Conservation (phyloP, 2,113 vertebrate species). For the Pterocles gutturalis region DNA sequence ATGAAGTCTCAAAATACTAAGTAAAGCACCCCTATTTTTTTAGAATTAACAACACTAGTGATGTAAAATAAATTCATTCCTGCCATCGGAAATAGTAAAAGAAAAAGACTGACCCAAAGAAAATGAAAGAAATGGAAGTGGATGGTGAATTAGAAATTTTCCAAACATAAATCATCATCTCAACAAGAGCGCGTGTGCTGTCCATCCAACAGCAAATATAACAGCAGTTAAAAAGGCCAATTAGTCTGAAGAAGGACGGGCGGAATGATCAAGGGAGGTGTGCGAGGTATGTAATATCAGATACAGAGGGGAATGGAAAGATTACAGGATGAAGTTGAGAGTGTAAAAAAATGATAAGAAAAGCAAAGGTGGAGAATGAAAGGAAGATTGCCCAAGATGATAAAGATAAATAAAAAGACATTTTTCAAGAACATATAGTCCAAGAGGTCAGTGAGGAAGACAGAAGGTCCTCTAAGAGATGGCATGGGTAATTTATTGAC, state of each 20-base stretch:
- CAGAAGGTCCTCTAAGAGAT: conserved; percentile 67
- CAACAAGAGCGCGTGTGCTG: background rate
- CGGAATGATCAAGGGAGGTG: conserved; percentile 44
- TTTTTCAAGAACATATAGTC: conserved; percentile 68
- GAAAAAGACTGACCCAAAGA: background rate
- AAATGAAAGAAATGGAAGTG: background rate
- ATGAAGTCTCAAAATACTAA: background rate
- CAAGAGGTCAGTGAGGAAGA: conserved; percentile 61
- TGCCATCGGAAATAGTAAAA: background rate
- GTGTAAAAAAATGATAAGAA: conserved; percentile 61
- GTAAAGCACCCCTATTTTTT: background rate
- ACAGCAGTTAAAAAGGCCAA: conserved; percentile 61
- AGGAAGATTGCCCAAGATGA: conserved; percentile 60
- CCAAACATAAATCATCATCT: conserved; percentile 38
- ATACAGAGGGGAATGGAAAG: conserved; percentile 69
- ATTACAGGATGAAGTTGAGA: conserved; percentile 70
- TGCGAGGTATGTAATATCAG: conserved; percentile 49
- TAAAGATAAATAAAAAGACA: conserved; percentile 71
- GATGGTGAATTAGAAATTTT: background rate
- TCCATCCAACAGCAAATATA: conserved; percentile 27
- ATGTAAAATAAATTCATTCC: background rate
- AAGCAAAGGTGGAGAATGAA: conserved; percentile 69
- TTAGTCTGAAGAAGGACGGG: conserved; percentile 24
- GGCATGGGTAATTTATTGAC: conserved; percentile 67
- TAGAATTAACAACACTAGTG: background rate